Evolutionary conservation across 2,113 vertebrate genomes (phyloP), one percentile per base, ranked within the genome.

Genomic region (Recurvirostra avosetta): DNA sequence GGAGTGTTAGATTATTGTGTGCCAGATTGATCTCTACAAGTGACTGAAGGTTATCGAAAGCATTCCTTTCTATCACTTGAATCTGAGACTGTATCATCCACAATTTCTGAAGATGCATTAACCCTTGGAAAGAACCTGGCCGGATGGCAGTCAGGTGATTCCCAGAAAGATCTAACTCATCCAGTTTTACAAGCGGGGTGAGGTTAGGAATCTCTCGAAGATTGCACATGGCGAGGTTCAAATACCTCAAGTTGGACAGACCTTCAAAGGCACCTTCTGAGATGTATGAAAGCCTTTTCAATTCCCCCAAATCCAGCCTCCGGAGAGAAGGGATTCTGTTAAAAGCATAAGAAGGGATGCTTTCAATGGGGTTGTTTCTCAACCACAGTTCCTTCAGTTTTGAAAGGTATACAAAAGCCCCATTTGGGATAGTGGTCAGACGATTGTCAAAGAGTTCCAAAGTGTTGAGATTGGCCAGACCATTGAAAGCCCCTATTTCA

Each of bases 41-140:
- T 27, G 99, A 99, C 97, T 99, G 99, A 95, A 99, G 99, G 97
- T 99, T 99, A 96, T 99, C 99, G 23, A 99, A 99, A 92, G 99
- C 99, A 97, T 99, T 99, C 96, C 99, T 98, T 97, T 99, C 99
- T 97, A 99, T 99, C 96, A 98, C 99, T 97, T 99, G 99, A 96
- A 99, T 99, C 98, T 99, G 99, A 72, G 99, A 99, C 96, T 99
- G 99, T 98, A 99, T 99, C 99, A 99, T 99, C 99, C 99, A 99
- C 93, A 99, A 96, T 98, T 99, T 99, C 96, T 99, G 99, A 96
- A 99, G 98, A 97, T 99, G 99, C 96, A 99, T 98, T 94, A 99
- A 98, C n/a, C 99, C 99, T 98, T 99, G 99, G 97, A 99, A 99
- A 62, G 99, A 99, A 70, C 99, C 99, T 12, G 99, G 99, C 71